phyloP scores from a whole-genome alignment of 2,797 vertebrate genomes.

The Hemibagrus guttatus region DNA sequence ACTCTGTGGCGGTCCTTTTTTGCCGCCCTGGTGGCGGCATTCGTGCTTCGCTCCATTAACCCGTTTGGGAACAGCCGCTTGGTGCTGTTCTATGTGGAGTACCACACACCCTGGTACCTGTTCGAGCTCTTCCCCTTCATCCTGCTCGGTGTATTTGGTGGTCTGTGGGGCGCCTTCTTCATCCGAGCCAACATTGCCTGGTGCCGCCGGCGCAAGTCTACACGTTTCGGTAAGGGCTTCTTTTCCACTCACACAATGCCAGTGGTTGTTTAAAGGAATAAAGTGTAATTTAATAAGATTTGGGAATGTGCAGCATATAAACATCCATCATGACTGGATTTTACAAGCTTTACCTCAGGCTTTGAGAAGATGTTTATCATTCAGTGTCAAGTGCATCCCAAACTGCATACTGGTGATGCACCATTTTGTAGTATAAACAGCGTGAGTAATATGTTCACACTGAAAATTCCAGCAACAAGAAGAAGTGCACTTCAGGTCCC shows the following conservation, averaged over 20 bases:
- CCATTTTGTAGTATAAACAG: no score
- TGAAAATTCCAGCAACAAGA: no score
- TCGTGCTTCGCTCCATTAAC: conserved; percentile 97
- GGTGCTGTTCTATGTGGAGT: conserved; percentile 98
- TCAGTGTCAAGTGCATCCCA: not conserved
- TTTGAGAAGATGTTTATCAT: not conserved
- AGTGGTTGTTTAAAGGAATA: not conserved
- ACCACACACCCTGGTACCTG: conserved; percentile 99
- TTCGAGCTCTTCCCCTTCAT: conserved; percentile 99
- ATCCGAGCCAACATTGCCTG: conserved; percentile 97
- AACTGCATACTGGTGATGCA: no score
- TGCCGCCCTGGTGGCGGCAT: conserved; percentile 96
- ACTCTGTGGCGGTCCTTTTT: conserved; percentile 99
- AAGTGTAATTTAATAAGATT: not conserved
- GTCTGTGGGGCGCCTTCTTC: conserved; percentile 98
- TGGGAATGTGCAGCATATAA: not conserved
- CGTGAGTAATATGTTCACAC: no score
- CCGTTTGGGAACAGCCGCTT: conserved; percentile 97
- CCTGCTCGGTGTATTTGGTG: conserved; percentile 95
- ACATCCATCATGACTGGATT: no score
- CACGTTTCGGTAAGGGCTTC: conserved; percentile 84
- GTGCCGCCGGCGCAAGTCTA: conserved; percentile 95
- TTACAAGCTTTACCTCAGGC: not conserved
- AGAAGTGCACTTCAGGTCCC: no score
- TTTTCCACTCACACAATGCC: no score